Conservation (phyloP, 2,888 invertebrate species). For the Tetranychus piercei region DNA sequence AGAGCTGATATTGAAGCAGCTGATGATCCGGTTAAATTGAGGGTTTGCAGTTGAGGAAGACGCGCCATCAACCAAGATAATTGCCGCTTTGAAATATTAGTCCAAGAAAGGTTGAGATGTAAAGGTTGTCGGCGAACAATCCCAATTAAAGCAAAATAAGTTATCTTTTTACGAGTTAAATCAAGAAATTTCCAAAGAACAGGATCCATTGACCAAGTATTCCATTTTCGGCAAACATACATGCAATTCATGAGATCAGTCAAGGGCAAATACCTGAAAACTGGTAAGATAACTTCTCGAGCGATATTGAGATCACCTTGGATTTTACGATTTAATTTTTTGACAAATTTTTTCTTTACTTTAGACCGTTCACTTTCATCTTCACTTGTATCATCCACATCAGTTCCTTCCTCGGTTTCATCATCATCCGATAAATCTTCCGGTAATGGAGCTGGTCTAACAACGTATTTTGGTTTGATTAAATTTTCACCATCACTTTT, state of each 20-base stretch:
- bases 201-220: constrained; percentile 58
- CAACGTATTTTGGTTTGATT: constrained; percentile 28
- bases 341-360: constrained; percentile 19
- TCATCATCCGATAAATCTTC: constrained; percentile 20
- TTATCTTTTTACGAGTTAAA: constrained; percentile 47
- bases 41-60: constrained; percentile 57
- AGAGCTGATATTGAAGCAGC: constrained; percentile 36
- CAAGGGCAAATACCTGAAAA: constrained; percentile 34
- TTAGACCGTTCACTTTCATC: constrained; percentile 17
- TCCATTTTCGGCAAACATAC: constrained; percentile 73
- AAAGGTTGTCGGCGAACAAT: constrained; percentile 74
- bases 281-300: constrained; percentile 32
- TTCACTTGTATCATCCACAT: constrained; percentile 24
- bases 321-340: constrained; percentile 21
- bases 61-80: constrained; percentile 77
- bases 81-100: constrained; percentile 64
- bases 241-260: constrained; percentile 42
- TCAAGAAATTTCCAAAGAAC: constrained; percentile 66
- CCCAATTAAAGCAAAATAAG: constrained; percentile 44
- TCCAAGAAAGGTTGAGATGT: constrained; percentile 66
- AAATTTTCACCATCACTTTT: constrained; percentile 14
- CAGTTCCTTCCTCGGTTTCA: constrained; percentile 21
- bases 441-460: constrained; percentile 26
- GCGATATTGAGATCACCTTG: constrained; percentile 29
- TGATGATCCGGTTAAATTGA: constrained; percentile 48